Evolutionary conservation across 2,888 invertebrate species (phyloP), one percentile per base, ranked within the genome.

Genomic region (Volucella bombylans): DNA sequence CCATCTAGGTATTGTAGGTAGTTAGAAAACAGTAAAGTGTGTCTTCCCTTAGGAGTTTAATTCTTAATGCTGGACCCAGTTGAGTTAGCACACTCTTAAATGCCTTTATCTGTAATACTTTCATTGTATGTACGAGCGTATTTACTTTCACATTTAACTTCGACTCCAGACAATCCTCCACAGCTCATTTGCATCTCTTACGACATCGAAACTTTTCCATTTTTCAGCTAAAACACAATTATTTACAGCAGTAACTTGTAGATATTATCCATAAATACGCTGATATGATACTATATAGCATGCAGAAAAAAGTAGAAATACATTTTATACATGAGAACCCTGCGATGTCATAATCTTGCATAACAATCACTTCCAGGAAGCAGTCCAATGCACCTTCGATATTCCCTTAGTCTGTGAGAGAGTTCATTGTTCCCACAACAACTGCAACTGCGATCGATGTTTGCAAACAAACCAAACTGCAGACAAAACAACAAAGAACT

Each of bases 301-400:
- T 38, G 23, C 54, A 76, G 50, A 49, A 31, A 31, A 31, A 31
- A 31, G 15, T 23, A 41, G 65, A 64, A 62, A 45, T 50, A n/a
- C 65, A 72, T 59, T 50, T 45, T 43, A 68, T 68, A 64, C 55
- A 59, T 54, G 65, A 45, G 71, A 71, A 65, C 62, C n/a, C 68
- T 39, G 31, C 57, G 38, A 64, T 71, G 76, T 72, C 85, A 85
- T 85, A 85, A 85, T 85, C 85, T 85, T 77, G 85, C 85, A 85
- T 85, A 72, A 77, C 81, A 85, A 85, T 85, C 85, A 68, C 71
- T 85, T 85, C 85, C 85, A 85, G 81, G 85, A 85, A 85, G 45
- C 68, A 4, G 31, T 31, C 50, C 55, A 65, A 81, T 77, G 76
- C 65, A 85, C 76, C 76, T 64, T 72, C 64, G 45, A 57, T 65